Evolutionary conservation across 2,888 invertebrate species (phyloP), one percentile per base, ranked within the genome.

Genomic region (Leucoma salicis): DNA sequence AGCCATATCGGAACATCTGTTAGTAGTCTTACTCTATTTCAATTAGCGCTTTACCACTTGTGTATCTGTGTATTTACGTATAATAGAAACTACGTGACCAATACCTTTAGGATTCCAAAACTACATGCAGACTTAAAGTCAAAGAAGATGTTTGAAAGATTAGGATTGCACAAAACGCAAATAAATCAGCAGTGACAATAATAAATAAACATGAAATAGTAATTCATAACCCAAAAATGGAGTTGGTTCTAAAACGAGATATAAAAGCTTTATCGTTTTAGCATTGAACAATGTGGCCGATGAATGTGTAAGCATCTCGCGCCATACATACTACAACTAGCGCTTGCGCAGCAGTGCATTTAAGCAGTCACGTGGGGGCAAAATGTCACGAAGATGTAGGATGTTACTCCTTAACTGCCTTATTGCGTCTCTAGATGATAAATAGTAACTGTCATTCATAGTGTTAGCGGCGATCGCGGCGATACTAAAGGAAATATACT

Each of bases 311-410:
- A 48, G 64, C 70, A 66, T 66, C 50, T 32, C 54, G 64, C 56
- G 58, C 84, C 85, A 62, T 85, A 78, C 81, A 83, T 53, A 81
- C 81, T 39, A 46, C 57, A 67, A 72, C 74, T 11, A 69, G 73
- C 65, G 57, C 53, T 60, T 63, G 67, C 66, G 56, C 60, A 52
- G 53, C 53, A 53, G 51, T 50, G 50, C 60, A 56, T 52, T 55
- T 61, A 42, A 53, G 43, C 69, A 63, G 66, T 74, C 75, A 71
- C 66, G 66, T 62, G 64, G 66, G 67, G 66, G 58, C 64, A 61
- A 41, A 63, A 66, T 70, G 71, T 71, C 74, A 69, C 61, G 60
- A 42, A 44, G 48, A 53, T 55, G 35, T 37, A 42, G 27, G 2
- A 35, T 39, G 14, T 18, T 31, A 28, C 38, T 52, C 40, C n/a